Evolutionary conservation across 2,113 vertebrate genomes (phyloP).

Genomic region (Menura novaehollandiae): DNA sequence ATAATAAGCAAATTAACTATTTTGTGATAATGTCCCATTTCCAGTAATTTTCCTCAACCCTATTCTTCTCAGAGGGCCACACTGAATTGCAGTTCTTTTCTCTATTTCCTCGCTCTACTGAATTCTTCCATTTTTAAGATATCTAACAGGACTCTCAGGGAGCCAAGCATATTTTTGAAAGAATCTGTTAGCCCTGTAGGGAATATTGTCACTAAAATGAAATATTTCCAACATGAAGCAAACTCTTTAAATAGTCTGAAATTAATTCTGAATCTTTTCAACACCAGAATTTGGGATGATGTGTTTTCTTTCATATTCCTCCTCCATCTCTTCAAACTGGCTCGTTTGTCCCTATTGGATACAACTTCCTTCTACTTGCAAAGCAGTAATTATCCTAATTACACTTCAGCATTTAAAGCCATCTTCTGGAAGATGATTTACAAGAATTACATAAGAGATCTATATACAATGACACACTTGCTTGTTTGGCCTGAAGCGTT

Average conservation of each 20-base stretch:
- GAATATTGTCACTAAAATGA: conserved; percentile 28
- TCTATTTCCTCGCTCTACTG: neutral
- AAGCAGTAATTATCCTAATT: conserved; percentile 73
- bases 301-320: conserved; percentile 37
- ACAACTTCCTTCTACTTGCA: conserved; percentile 68
- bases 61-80: neutral
- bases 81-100: neutral
- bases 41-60: neutral
- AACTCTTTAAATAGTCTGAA: conserved; percentile 35
- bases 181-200: neutral
- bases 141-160: neutral
- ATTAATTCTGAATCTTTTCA: conserved; percentile 49
- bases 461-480: conserved; percentile 57
- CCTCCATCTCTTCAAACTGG: conserved; percentile 21
- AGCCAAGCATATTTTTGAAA: conserved; percentile 7
- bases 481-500: conserved; percentile 59
- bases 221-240: conserved; percentile 40
- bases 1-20: neutral
- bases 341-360: conserved; percentile 54
- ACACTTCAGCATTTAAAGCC: conserved; percentile 64
- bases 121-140: neutral
- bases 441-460: conserved; percentile 65
- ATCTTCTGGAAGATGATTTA: conserved; percentile 66
- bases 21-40: neutral
- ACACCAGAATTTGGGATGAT: neutral